Evolutionary conservation across 64 coral and sea anemone species (phyloP), one percentile per base, ranked within the genome.

Genomic region (Pachyseris speciosa): DNA sequence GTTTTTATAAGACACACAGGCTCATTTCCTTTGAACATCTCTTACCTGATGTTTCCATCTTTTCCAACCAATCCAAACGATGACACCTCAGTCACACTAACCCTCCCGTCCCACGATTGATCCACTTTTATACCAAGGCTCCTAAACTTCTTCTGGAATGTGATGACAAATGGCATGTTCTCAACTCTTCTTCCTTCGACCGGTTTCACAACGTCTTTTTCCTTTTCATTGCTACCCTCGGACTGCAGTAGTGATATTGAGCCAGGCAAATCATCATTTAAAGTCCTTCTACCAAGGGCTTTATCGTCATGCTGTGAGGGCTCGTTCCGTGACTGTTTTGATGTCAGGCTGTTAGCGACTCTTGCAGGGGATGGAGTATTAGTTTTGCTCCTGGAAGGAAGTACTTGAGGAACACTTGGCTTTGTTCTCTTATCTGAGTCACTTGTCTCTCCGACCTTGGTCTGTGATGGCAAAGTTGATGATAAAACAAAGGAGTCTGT

Each of bases 21-120:
- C 11, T 55, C 43, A 16, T 24, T 26, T 4, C 6, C 58, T 61
- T 61, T 61, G n/a, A n/a, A n/a, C n/a, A n/a, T n/a, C n/a, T n/a
- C n/a, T 64, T 78, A 96, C 94, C 90, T 96, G 37, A 97, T 86
- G 37, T 97, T 97, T n/a, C 91, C 95, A 75, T 97, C 91, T 78
- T 94, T 97, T 59, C 91, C 95, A 51, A 93, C 80, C 34, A 97
- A 66, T 44, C 95, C 95, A 88, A 97, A 86, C 28, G 80, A 67
- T 5, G 79, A 72, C n/a, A 97, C 78, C 57, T 94, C 86, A 63
- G 80, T 50, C 29, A 97, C 91, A 11, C 86, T 17, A 43, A 80
- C 43, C 7, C 36, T 89, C 44, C 91, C 80, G 10, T 83, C 38
- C 11, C 40, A 26, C 59, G 92, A 74, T 17, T 47, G 12, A 31